phyloP scores from a whole-genome alignment of 2,797 vertebrate species.

The Sebastes cheni region DNA sequence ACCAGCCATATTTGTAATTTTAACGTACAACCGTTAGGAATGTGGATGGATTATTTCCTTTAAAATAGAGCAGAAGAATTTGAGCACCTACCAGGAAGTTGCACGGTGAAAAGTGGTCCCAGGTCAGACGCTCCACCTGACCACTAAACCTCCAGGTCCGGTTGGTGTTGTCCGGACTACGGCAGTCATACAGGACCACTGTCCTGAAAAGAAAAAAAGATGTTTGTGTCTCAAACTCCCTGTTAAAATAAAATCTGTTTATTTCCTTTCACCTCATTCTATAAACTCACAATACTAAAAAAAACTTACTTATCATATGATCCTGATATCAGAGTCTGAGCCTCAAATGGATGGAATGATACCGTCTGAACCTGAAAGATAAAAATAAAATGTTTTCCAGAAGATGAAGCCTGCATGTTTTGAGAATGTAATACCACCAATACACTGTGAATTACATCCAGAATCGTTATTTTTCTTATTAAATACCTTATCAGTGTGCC shows the following conservation, averaged over 20 bases:
- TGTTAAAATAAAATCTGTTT: not conserved
- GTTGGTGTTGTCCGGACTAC: constrained; percentile 88
- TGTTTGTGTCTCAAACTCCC: not conserved
- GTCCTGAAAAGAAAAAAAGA: constrained; percentile 79
- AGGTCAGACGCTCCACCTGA: constrained; percentile 92
- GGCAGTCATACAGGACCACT: constrained; percentile 91
- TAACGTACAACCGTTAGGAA: not conserved
- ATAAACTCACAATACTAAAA: not conserved
- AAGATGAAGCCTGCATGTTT: not conserved
- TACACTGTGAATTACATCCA: not conserved
- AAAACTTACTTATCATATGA: constrained; percentile 93
- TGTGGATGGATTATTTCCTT: not conserved
- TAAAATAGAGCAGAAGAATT: not conserved
- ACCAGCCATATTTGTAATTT: not conserved
- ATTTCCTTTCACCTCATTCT: not conserved
- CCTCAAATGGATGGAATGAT: constrained; percentile 95
- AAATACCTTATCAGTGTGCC: constrained; percentile 92
- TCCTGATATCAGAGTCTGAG: constrained; percentile 94
- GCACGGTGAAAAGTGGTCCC: constrained; percentile 96
- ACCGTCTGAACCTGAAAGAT: constrained; percentile 91
- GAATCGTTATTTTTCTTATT: not conserved
- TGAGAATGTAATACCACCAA: not conserved
- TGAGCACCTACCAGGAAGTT: constrained; percentile 88
- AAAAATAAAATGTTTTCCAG: not conserved
- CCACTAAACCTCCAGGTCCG: constrained; percentile 95